These are phyloP conservation scores for Polydrusus pterygomalis DNA, from an alignment of 2,888 invertebrate species.

Conservation along the genomic window DNA sequence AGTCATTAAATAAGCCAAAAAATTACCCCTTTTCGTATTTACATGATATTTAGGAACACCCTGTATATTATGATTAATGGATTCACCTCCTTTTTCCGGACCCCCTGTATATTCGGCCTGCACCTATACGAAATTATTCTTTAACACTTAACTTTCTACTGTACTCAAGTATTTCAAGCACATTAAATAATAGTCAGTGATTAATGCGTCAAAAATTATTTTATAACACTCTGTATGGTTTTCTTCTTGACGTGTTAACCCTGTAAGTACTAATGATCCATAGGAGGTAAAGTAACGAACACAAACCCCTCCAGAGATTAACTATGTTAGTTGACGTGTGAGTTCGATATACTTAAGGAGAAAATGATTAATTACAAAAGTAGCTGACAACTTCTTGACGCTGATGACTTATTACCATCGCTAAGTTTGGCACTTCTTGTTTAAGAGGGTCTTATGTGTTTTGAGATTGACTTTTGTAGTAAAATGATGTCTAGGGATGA, in stretches of 20 bases:
- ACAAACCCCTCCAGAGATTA: constrained; percentile 52
- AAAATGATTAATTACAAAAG: constrained; percentile 69
- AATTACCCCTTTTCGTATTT: too few species aligned
- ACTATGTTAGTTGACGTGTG: constrained; percentile 54
- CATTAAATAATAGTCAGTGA: too few species aligned
- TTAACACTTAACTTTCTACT: too few species aligned
- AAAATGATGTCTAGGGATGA: neutral
- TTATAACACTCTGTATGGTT: neutral
- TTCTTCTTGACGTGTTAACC: constrained; percentile 6
- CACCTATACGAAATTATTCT: too few species aligned
- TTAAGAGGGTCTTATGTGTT: constrained; percentile 15
- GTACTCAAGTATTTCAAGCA: too few species aligned
- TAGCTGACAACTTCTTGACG: constrained; percentile 67
- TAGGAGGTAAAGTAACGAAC: constrained; percentile 47
- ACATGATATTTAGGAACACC: too few species aligned
- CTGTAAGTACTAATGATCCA: constrained; percentile 45
- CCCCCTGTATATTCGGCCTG: too few species aligned
- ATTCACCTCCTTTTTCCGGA: too few species aligned
- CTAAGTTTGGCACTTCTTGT: constrained; percentile 39
- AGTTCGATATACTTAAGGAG: constrained; percentile 50
- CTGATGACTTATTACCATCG: constrained; percentile 68
- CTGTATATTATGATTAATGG: too few species aligned
- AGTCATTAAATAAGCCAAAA: too few species aligned
- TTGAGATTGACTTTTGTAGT: constrained; percentile 1
- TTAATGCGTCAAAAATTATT: too few species aligned